Conservation (phyloP, 2,797 vertebrate species). For the Myotis vivesi region DNA sequence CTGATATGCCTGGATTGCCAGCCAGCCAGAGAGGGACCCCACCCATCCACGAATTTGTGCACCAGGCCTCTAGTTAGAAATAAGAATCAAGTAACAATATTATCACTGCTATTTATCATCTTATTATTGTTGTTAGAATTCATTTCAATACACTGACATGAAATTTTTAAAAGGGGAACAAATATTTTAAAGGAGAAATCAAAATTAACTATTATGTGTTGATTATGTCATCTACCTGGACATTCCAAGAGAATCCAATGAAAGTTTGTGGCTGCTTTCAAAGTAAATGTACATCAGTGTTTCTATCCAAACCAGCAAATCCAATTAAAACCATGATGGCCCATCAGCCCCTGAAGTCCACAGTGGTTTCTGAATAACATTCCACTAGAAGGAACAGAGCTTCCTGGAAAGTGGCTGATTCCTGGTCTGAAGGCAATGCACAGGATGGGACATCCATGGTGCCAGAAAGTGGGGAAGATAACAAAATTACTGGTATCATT, state of each 20-base stretch:
- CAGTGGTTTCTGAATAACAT: background rate
- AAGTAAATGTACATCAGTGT: background rate
- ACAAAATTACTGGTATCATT: background rate
- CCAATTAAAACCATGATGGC: background rate
- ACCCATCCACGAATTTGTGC: too few relatives aligned
- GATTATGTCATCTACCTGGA: background rate
- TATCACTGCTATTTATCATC: background rate
- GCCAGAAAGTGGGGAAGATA: background rate
- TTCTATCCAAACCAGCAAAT: background rate
- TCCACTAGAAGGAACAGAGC: background rate
- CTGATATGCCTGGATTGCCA: too few relatives aligned
- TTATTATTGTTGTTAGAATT: background rate
- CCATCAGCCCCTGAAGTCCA: background rate
- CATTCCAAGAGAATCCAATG: background rate
- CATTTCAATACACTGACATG: background rate
- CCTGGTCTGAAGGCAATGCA: background rate
- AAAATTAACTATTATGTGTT: background rate
- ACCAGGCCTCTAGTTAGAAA: background rate
- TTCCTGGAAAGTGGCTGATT: background rate
- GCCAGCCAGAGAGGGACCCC: too few relatives aligned
- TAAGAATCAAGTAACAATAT: background rate
- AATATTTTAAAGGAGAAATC: background rate
- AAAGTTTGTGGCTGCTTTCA: background rate
- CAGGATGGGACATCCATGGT: background rate
- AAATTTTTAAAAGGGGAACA: background rate